phyloP scores from a whole-genome alignment of 2,797 vertebrate species.

The Cheirogaleus major region DNA sequence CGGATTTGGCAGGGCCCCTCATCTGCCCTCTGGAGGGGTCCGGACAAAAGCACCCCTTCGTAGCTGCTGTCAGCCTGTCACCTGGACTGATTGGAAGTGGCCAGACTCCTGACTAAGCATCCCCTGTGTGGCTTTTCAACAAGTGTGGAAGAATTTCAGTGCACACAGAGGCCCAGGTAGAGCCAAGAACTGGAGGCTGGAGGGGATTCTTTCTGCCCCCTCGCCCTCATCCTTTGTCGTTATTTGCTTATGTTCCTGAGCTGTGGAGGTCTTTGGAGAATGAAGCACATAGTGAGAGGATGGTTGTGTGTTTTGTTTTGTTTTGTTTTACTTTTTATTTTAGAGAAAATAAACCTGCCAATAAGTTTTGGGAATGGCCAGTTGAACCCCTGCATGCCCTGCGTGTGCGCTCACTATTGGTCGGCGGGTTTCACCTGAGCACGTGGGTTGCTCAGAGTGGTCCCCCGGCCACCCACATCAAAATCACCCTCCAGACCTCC shows the following conservation, averaged over 20 bases:
- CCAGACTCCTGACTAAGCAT: slow-evolving; percentile 27
- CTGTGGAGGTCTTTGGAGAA: background rate
- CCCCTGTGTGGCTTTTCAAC: slow-evolving; percentile 12
- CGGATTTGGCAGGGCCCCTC: background rate
- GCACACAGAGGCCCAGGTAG: background rate
- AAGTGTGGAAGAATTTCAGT: background rate
- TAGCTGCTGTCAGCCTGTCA: background rate
- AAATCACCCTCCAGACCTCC: background rate
- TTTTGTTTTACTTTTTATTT: background rate
- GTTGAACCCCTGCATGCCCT: background rate
- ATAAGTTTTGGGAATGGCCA: background rate
- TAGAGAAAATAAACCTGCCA: background rate
- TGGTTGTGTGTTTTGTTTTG: background rate
- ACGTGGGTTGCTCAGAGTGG: fast-evolving
- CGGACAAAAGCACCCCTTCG: background rate
- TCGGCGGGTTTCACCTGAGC: background rate
- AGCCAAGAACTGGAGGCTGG: background rate
- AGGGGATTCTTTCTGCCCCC: background rate
- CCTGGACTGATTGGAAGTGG: slow-evolving; percentile 10
- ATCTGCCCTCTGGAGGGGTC: background rate
- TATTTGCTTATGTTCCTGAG: background rate
- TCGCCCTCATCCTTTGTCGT: background rate
- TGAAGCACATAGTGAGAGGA: background rate
- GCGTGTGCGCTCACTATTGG: background rate
- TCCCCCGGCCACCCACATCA: background rate